phyloP scores from a whole-genome alignment of 1,140 invertebrate genomes.

The Idris sp. region DNA sequence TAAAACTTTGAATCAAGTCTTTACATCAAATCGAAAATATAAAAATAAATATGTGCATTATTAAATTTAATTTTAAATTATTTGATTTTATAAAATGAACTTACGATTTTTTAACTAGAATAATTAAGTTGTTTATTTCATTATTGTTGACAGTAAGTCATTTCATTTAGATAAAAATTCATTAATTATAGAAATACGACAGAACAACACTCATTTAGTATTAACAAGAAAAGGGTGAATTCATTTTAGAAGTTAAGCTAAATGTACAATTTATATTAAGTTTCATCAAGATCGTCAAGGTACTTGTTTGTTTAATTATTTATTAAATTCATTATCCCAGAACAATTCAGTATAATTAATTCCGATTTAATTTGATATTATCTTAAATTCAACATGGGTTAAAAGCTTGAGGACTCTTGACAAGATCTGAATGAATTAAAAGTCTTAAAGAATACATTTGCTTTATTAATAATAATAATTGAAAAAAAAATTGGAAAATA shows the following conservation, averaged over 20 bases:
- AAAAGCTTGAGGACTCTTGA: conserved; percentile 30
- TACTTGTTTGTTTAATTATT: conserved; percentile 47
- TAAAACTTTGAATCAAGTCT: no score
- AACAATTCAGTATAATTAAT: conserved; percentile 48
- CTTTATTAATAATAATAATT: no score
- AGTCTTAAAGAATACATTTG: no score
- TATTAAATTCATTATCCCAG: conserved; percentile 37
- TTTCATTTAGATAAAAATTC: conserved; percentile 15
- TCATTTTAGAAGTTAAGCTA: conserved; percentile 27
- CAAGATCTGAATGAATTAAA: conserved; percentile 40
- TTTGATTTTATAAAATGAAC: no score
- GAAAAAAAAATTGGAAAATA: no score
- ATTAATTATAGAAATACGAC: conserved; percentile 5
- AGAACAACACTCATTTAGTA: background rate
- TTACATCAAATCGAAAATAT: no score
- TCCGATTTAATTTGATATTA: conserved; percentile 45
- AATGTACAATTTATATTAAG: conserved; percentile 43
- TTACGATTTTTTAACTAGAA: no score
- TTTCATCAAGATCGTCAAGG: conserved; percentile 37
- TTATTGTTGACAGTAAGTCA: background rate
- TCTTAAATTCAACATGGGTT: conserved; percentile 34
- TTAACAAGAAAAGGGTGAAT: no score
- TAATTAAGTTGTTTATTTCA: no score
- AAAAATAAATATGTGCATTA: no score
- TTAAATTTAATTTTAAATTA: no score